These are phyloP conservation scores for Sarcophaga caerulescens DNA, from an alignment of 2,888 invertebrate species.

Conservation along the genomic window DNA sequence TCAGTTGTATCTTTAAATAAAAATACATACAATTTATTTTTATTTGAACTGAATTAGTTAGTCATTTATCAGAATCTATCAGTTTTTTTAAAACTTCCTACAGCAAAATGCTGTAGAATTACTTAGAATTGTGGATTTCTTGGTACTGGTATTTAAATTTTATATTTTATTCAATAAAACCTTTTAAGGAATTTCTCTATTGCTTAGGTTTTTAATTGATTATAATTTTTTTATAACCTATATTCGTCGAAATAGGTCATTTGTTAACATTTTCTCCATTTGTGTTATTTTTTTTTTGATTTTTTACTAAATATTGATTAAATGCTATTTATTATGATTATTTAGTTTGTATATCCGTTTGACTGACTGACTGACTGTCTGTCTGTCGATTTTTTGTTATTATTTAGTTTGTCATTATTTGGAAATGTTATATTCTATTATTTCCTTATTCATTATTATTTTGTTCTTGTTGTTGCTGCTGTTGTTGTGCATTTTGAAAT, in stretches of 20 bases:
- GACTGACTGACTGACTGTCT: neutral
- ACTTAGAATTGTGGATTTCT: too few species aligned
- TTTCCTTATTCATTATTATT: constrained; percentile 43
- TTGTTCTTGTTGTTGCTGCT: constrained; percentile 14
- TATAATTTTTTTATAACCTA: neutral
- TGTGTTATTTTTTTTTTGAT: neutral
- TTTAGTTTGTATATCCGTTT: neutral
- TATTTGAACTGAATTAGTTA: too few species aligned
- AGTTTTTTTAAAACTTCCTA: too few species aligned
- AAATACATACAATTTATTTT: too few species aligned
- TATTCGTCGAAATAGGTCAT: neutral
- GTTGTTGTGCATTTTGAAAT: constrained; percentile 8
- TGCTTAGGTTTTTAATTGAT: neutral
- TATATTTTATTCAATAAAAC: too few species aligned
- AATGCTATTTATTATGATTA: constrained; percentile 6
- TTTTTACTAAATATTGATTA: constrained; percentile 10
- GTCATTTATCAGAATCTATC: too few species aligned
- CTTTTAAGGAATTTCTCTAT: too few species aligned
- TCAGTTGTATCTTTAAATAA: too few species aligned
- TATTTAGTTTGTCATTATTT: constrained; percentile 62
- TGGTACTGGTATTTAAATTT: too few species aligned
- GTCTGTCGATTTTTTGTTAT: constrained; percentile 55
- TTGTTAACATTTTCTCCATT: neutral
- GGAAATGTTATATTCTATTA: constrained; percentile 49
- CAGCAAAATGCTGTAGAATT: too few species aligned